phyloP scores from a whole-genome alignment of 2,888 invertebrate species.

The Morinoia aosen region DNA sequence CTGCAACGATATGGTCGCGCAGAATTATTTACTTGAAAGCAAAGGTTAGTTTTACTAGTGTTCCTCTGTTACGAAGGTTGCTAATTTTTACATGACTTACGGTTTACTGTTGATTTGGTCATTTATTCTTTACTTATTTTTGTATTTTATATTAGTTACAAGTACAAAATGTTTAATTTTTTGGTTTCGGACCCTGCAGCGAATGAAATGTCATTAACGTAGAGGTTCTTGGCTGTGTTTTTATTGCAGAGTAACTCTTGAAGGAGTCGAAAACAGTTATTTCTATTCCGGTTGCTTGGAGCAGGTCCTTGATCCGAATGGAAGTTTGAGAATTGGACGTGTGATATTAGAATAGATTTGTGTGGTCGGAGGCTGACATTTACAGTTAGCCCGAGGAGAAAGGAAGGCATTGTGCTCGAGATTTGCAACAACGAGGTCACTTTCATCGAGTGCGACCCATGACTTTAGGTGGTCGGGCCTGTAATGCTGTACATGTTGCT shows the following conservation, averaged over 20 bases:
- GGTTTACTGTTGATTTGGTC: background rate
- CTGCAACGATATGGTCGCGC: background rate
- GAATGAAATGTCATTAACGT: background rate
- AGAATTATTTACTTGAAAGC: background rate
- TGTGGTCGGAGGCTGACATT: background rate
- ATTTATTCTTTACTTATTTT: background rate
- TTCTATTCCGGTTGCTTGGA: background rate
- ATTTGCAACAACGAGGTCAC: background rate
- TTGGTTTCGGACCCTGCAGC: background rate
- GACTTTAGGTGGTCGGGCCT: conserved; percentile 15
- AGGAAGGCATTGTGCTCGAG: conserved; percentile 12
- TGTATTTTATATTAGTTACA: background rate
- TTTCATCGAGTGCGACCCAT: conserved; percentile 15
- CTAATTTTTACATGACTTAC: background rate
- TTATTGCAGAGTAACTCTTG: background rate
- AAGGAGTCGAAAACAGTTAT: background rate
- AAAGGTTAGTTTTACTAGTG: background rate
- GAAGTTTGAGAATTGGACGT: background rate
- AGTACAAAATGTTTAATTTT: background rate
- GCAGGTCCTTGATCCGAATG: background rate
- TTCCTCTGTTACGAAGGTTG: background rate
- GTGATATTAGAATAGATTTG: background rate
- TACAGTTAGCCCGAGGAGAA: background rate
- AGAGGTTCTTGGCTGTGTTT: background rate
- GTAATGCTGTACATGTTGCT: conserved; percentile 10